These are phyloP conservation scores for Mechanitis messenoides DNA, from an alignment of 2,888 invertebrate genomes.

Conservation along the genomic window DNA sequence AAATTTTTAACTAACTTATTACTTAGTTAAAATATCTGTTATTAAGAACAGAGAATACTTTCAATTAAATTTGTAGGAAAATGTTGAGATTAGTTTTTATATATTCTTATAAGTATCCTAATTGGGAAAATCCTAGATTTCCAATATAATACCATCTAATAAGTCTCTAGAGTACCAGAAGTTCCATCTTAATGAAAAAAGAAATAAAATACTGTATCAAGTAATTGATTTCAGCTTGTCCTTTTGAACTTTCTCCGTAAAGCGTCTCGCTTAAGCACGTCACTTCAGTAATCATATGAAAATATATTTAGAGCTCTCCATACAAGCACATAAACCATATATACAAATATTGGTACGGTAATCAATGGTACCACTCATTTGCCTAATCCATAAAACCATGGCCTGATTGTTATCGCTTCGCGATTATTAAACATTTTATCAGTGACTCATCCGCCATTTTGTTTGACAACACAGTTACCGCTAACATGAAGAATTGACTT, in stretches of 20 bases:
- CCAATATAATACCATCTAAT: no score
- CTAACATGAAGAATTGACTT: neutral
- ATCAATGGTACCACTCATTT: constrained; percentile 3
- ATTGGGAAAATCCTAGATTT: no score
- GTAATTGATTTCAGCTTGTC: no score
- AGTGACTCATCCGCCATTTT: constrained; percentile 1
- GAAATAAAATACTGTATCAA: no score
- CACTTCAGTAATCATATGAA: neutral
- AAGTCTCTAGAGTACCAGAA: no score
- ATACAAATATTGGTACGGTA: constrained; percentile 3
- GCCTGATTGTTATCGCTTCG: constrained; percentile 6
- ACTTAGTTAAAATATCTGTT: no score
- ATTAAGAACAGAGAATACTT: no score
- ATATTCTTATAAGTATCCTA: no score
- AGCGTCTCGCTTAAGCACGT: neutral
- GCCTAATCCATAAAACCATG: constrained; percentile 6
- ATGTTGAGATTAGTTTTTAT: no score
- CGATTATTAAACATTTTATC: constrained; percentile 15
- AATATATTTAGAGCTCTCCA: neutral
- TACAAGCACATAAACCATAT: constrained; percentile 1
- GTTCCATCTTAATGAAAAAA: no score
- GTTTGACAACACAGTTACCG: neutral
- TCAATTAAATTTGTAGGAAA: no score
- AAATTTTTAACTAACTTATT: no score
- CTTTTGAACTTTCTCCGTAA: neutral